These are phyloP conservation scores for Caenorhabditis briggsae DNA, from an alignment of 1,140 invertebrate genomes.

Conservation along the genomic window DNA sequence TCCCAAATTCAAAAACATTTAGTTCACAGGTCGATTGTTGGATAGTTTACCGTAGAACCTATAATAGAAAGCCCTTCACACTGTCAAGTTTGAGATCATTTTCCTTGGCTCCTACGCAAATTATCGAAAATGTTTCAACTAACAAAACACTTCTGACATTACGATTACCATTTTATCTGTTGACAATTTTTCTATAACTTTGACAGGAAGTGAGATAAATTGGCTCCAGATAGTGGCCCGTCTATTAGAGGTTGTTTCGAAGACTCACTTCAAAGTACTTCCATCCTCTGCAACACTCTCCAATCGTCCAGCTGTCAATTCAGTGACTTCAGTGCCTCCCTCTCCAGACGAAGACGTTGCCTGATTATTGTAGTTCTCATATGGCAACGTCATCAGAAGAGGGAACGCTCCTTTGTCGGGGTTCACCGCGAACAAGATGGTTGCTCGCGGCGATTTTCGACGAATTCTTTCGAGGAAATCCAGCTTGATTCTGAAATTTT, in stretches of 20 bases:
- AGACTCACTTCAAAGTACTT: constrained; percentile 34
- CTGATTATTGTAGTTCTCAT: constrained; percentile 39
- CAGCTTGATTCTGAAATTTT: constrained; percentile 7
- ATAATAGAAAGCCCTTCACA: too few relatives aligned
- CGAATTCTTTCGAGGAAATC: constrained; percentile 20
- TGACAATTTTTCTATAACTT: too few relatives aligned
- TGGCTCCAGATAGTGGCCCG: background rate
- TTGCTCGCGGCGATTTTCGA: constrained; percentile 42
- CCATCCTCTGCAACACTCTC: constrained; percentile 51
- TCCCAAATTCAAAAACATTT: too few relatives aligned
- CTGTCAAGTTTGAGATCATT: too few relatives aligned
- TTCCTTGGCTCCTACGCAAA: too few relatives aligned
- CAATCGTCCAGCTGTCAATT: background rate
- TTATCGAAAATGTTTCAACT: too few relatives aligned
- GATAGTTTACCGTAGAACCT: too few relatives aligned
- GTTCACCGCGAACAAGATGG: constrained; percentile 39
- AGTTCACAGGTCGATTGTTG: too few relatives aligned
- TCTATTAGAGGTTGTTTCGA: background rate
- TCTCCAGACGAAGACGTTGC: constrained; percentile 20
- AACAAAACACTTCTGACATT: too few relatives aligned
- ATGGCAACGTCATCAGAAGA: constrained; percentile 25
- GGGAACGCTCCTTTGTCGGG: constrained; percentile 50
- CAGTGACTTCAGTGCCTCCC: background rate
- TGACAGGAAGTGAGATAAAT: background rate
- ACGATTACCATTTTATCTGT: too few relatives aligned